Evolutionary conservation across 2,888 invertebrate genomes (phyloP), one percentile per base, ranked within the genome.

Genomic region (Ecdyonurus torrentis): DNA sequence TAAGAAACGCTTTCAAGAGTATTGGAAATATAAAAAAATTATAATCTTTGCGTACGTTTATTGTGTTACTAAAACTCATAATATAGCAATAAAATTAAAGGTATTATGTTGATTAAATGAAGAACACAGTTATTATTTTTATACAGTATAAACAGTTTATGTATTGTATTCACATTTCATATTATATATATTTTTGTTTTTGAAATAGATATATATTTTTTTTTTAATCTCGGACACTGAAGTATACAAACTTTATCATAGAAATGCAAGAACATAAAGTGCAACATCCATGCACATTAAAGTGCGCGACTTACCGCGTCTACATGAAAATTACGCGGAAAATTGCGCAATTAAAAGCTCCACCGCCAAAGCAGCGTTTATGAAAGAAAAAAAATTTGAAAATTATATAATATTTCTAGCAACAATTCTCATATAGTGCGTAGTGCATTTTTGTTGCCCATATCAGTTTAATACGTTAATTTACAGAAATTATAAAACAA

Each of bases 91-190:
- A 37, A 37, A 10, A 37, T 37, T 37, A 37, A 37, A 10, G 37
- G n/a, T n/a, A n/a, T n/a, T n/a, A n/a, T 37, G 5, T 37, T 37
- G 37, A 37, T 37, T 37, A 37, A 37, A 37, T 37, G 15, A 37
- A 37, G 5, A 37, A 37, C 5, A 37, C 37, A 10, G 15, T 37
- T 10, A 37, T 10, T 37, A 37, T 37, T 37, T 37, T 37, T 37
- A 37, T 55, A 55, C 55, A 55, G 55, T 55, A 55, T 55, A 55
- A 55, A 55, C 55, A 55, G 55, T 55, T 55, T 55, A 55, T 55
- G 5, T 22, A 50, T 18, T 10, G 7, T 18, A 55, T 37, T 37
- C 37, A 37, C 37, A 37, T 18, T 20, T 55, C n/a, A 55, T 55
- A 10, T 10, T 55, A 55, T 20, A 20, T 50, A 7, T 55, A n/a